Conservation (phyloP, 2,888 invertebrate genomes). For the Amphipoea oculea region DNA sequence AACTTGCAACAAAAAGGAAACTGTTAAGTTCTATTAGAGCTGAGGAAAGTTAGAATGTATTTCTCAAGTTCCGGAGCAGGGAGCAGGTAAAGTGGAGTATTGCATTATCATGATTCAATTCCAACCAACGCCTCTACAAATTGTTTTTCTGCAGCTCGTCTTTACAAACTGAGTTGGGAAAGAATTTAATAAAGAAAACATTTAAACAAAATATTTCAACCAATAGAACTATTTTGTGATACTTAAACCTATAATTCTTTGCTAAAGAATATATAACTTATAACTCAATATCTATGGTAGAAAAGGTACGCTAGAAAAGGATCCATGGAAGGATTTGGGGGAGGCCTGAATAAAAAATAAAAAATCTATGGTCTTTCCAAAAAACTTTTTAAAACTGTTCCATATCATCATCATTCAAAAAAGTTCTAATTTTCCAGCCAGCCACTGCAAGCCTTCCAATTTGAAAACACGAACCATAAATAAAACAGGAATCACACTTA, state of each 20-base stretch:
- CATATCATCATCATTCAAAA: conserved; percentile 4
- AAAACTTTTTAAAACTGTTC: not conserved
- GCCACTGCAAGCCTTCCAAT: not conserved
- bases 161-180: conserved; percentile 10
- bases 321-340: too few species aligned
- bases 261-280: too few species aligned
- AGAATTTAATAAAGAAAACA: not conserved
- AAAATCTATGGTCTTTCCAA: not conserved
- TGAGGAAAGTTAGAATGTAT: conserved; percentile 51
- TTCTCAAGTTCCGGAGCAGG: conserved; percentile 46
- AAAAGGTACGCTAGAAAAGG: too few species aligned
- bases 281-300: too few species aligned
- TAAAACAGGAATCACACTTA: conserved; percentile 59
- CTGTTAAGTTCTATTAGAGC: conserved; percentile 52
- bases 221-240: not conserved
- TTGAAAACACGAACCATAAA: conserved; percentile 29
- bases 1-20: conserved; percentile 39
- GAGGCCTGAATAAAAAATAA: too few species aligned
- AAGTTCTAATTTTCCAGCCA: not conserved
- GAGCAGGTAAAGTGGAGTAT: conserved; percentile 49
- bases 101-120: conserved; percentile 60
- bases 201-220: conserved; percentile 6
- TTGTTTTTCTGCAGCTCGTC: conserved; percentile 35
- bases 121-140: conserved; percentile 46
- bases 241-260: not conserved